phyloP scores from a whole-genome alignment of 2,888 invertebrate genomes.

The Eupithecia pulchellata region DNA sequence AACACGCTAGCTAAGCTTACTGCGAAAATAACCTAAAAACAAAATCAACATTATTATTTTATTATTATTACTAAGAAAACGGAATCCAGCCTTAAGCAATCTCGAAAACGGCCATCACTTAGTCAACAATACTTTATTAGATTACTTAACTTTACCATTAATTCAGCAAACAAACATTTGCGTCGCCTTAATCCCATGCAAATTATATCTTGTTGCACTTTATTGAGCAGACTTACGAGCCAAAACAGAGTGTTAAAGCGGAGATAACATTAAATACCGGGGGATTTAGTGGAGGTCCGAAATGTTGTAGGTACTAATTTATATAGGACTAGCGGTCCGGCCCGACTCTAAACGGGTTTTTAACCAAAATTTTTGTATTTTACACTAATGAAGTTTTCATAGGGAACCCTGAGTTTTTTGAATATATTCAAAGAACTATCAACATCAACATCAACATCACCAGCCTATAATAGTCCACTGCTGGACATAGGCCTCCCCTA shows the following conservation, averaged over 20 bases:
- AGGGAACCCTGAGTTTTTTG: too few relatives aligned
- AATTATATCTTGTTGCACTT: slow-evolving; percentile 71
- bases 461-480: too few relatives aligned
- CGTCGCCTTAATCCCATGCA: slow-evolving; percentile 61
- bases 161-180: slow-evolving; percentile 15
- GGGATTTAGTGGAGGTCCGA: slow-evolving; percentile 30
- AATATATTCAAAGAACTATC: too few relatives aligned
- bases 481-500: too few relatives aligned
- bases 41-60: neutral
- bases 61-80: too few relatives aligned
- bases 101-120: slow-evolving; percentile 2
- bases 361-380: too few relatives aligned
- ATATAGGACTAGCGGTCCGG: too few relatives aligned
- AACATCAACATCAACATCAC: too few relatives aligned
- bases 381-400: too few relatives aligned
- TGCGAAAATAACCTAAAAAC: neutral
- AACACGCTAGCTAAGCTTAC: too few relatives aligned
- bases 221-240: slow-evolving; percentile 68
- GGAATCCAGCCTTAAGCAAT: neutral
- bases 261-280: slow-evolving; percentile 61
- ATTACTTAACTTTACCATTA: slow-evolving; percentile 9
- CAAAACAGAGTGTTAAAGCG: slow-evolving; percentile 73
- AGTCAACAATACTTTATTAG: slow-evolving; percentile 7
- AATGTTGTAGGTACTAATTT: slow-evolving; percentile 36
- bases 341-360: too few relatives aligned